phyloP scores from a whole-genome alignment of 2,113 vertebrate genomes.

The Cyanocitta stelleri region DNA sequence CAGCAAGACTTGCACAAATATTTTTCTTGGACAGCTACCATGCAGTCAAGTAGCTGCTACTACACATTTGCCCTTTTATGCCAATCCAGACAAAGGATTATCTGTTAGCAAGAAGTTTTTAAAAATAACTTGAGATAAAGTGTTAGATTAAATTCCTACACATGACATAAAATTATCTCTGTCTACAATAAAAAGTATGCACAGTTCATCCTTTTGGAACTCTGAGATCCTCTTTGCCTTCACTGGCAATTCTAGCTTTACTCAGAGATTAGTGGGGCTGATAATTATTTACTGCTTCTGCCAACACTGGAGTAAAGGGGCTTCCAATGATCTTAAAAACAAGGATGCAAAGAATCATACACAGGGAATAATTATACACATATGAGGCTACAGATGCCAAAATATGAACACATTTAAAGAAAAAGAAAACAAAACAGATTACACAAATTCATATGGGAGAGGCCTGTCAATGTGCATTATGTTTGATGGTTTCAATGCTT shows the following conservation, averaged over 20 bases:
- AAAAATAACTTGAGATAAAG: neutral
- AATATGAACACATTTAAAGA: neutral
- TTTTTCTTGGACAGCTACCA: slow-evolving; percentile 37
- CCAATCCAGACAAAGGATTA: neutral
- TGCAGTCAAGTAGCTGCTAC: slow-evolving; percentile 18
- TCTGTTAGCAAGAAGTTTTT: slow-evolving; percentile 2
- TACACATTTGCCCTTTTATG: slow-evolving; percentile 19
- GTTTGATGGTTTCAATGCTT: neutral
- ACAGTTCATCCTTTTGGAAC: neutral
- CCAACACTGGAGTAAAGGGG: neutral
- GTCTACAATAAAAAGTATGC: neutral
- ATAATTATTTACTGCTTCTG: neutral
- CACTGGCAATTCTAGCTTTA: neutral
- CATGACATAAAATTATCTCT: neutral
- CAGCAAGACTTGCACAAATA: slow-evolving; percentile 33
- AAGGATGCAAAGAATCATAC: neutral
- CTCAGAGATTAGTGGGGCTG: neutral
- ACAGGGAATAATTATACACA: neutral
- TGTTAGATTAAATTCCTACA: neutral
- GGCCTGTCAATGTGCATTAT: neutral
- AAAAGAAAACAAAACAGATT: neutral
- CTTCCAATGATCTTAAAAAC: neutral
- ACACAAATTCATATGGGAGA: neutral
- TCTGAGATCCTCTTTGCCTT: neutral
- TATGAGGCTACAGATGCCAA: neutral